These are phyloP conservation scores for Lochmaea crataegi DNA, from an alignment of 2,888 invertebrate genomes.

Conservation along the genomic window DNA sequence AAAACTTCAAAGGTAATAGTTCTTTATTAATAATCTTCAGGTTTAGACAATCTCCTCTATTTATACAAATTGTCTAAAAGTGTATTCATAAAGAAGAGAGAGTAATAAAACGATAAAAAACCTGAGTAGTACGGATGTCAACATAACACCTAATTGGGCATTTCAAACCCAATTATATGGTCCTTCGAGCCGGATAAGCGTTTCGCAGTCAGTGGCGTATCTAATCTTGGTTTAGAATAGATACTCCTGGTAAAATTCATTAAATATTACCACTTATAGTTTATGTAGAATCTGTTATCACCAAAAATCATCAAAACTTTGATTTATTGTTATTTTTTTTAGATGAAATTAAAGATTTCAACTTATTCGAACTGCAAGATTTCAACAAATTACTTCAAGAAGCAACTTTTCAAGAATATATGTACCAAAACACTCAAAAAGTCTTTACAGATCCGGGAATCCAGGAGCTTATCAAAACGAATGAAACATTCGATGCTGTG, in stretches of 20 bases:
- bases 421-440: conserved; percentile 42
- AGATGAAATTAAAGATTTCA: conserved; percentile 24
- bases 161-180: no score
- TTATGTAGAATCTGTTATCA: not conserved
- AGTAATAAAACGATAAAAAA: no score
- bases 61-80: no score
- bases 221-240: no score
- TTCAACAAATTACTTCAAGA: conserved; percentile 22
- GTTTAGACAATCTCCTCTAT: no score
- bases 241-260: no score
- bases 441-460: conserved; percentile 51
- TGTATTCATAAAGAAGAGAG: no score
- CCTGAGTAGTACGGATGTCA: no score
- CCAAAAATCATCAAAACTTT: not conserved
- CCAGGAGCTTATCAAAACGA: conserved; percentile 55
- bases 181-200: no score
- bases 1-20: conserved; percentile 21
- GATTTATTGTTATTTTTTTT: conserved; percentile 9
- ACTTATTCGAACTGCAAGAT: conserved; percentile 18
- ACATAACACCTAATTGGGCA: no score
- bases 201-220: no score
- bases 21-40: not conserved
- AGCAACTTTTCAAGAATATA: conserved; percentile 36
- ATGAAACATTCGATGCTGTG: conserved; percentile 62
- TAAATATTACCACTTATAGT: no score